These are phyloP conservation scores for Campylomormyrus tamandua DNA, from an alignment of 2,113 vertebrate genomes.

Conservation along the genomic window DNA sequence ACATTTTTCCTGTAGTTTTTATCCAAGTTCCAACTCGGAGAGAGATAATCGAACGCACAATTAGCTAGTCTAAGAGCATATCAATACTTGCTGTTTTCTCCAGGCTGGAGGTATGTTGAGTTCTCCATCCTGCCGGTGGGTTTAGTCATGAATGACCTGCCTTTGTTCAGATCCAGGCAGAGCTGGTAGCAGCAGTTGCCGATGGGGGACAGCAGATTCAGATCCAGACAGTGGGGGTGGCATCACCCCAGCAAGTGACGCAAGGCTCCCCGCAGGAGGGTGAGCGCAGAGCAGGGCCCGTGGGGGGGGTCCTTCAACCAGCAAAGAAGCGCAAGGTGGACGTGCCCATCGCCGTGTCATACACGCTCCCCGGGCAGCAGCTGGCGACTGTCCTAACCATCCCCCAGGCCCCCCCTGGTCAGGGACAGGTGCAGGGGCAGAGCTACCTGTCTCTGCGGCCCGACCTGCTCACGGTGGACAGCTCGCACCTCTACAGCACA, in stretches of 20 bases:
- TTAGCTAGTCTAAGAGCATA: neutral
- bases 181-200: constrained; percentile 79
- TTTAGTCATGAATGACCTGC: neutral
- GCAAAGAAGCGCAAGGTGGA: constrained; percentile 98
- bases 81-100: neutral
- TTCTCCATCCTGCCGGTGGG: neutral
- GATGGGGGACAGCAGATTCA: constrained; percentile 85
- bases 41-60: no score
- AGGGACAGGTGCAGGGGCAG: constrained; percentile 81
- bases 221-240: constrained; percentile 86
- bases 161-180: constrained; percentile 75
- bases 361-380: constrained; percentile 89
- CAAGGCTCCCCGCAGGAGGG: constrained; percentile 80
- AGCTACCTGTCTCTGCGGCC: constrained; percentile 91
- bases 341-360: constrained; percentile 88
- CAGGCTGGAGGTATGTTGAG: neutral
- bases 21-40: no score
- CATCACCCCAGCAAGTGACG: constrained; percentile 56
- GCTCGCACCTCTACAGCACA: constrained; percentile 88
- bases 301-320: constrained; percentile 85
- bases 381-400: constrained; percentile 92
- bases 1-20: no score
- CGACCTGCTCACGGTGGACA: constrained; percentile 96
- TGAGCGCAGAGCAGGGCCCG: constrained; percentile 68
- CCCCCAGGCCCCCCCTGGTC: constrained; percentile 70